Percentiles rank a stretch among this genome's conserved stretches.
Conservation (phyloP, 1,140 invertebrate genomes). For the Dufourea novaeangliae region DNA sequence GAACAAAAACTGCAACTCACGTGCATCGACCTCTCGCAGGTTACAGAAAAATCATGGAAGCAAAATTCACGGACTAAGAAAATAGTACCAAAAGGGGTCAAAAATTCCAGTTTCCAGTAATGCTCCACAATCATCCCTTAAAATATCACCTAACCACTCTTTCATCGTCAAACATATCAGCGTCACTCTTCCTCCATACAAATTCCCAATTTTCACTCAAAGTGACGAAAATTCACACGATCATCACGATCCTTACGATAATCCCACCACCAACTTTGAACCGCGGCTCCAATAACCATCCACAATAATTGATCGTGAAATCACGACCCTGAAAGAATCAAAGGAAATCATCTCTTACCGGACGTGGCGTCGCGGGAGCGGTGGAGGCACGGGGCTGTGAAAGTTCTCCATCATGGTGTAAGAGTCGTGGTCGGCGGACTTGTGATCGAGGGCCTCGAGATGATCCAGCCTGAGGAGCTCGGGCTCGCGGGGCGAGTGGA, state of each 20-base stretch:
- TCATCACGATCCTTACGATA: neutral
- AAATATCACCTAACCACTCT: neutral
- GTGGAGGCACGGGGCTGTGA: slow-evolving; percentile 79
- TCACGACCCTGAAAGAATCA: neutral
- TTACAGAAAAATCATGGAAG: neutral
- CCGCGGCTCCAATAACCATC: too few species aligned
- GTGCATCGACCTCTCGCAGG: neutral
- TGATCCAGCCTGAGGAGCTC: slow-evolving; percentile 79
- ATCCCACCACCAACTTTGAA: too few species aligned
- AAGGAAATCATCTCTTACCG: slow-evolving; percentile 71
- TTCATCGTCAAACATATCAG: neutral
- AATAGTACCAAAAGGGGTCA: neutral
- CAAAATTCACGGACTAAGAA: neutral
- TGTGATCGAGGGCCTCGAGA: slow-evolving; percentile 75
- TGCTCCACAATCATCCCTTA: neutral
- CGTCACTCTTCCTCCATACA: too few species aligned
- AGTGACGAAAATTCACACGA: too few species aligned
- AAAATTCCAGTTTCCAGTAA: neutral
- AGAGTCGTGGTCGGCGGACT: slow-evolving; percentile 73
- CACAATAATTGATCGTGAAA: neutral
- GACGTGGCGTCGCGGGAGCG: slow-evolving; percentile 77
- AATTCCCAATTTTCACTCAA: neutral
- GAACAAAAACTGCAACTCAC: neutral
- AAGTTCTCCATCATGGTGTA: slow-evolving; percentile 81
- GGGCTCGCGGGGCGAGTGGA: slow-evolving; percentile 79